phyloP scores from a whole-genome alignment of 2,888 invertebrate species.

The Halictus ligatus region DNA sequence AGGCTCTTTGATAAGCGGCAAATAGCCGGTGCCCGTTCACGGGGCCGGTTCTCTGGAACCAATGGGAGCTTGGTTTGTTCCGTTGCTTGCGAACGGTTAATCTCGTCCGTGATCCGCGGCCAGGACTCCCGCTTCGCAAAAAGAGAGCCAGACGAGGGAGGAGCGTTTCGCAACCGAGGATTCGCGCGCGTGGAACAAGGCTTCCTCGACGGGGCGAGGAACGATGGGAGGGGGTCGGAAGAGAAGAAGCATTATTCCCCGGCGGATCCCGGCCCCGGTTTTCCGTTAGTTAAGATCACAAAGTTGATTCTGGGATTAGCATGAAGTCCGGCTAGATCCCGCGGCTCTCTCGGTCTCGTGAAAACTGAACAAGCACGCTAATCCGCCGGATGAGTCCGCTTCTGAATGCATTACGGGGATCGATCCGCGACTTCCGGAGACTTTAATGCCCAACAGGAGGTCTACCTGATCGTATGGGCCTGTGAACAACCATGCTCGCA shows the following conservation, averaged over 20 bases:
- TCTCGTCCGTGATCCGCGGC: slow-evolving; percentile 18
- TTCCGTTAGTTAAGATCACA: slow-evolving; percentile 60
- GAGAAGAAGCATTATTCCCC: slow-evolving; percentile 40
- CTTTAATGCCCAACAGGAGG: slow-evolving; percentile 18
- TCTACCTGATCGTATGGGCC: not conserved
- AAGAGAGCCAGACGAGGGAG: not conserved
- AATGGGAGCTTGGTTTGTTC: not conserved
- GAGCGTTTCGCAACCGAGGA: slow-evolving; percentile 12
- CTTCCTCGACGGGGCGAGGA: slow-evolving; percentile 12
- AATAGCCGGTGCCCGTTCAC: not conserved
- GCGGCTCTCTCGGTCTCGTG: slow-evolving; percentile 46
- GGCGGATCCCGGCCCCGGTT: slow-evolving; percentile 15
- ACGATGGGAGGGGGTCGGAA: not conserved
- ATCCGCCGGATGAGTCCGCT: slow-evolving; percentile 54
- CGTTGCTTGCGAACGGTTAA: slow-evolving; percentile 27
- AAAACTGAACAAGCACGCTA: slow-evolving; percentile 64
- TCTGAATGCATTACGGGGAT: slow-evolving; percentile 32
- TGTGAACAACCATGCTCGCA: not conserved
- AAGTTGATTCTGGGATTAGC: slow-evolving; percentile 64
- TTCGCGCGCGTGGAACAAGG: slow-evolving; percentile 11
- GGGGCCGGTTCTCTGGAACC: not conserved
- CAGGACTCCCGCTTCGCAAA: slow-evolving; percentile 14
- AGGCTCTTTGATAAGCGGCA: slow-evolving; percentile 6
- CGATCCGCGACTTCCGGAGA: slow-evolving; percentile 44
- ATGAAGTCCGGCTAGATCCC: slow-evolving; percentile 40